Evolutionary conservation across 2,113 vertebrate species (phyloP), one percentile per base, ranked within the genome.

Genomic region (Numida meleagris): DNA sequence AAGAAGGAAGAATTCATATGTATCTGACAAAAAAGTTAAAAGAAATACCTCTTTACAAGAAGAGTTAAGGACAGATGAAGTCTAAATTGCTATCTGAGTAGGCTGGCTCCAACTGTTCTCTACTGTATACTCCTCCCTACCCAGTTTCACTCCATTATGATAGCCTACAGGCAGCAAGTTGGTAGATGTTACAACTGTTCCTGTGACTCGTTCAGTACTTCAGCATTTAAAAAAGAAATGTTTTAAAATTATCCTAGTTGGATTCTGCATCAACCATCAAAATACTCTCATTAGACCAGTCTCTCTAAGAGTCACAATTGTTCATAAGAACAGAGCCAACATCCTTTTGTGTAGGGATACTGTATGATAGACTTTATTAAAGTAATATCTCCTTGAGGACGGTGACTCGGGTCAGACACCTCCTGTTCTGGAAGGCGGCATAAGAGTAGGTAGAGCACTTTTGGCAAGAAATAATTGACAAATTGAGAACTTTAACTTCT

Each of bases 51-150:
- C 59, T 91, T 80, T 68, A 6, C 42, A 66, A 82, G 91, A 57
- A 65, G 61, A 53, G 33, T 24, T 73, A 77, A 73, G 65, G 53
- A 42, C 27, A 82, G 24, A 51, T 85, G 82, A 75, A 68, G 17
- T 33, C 72, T 68, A 51, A 89, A 79, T 82, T 73, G 62, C 20
- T 23, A 5, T 31, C 67, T 3, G 24, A 88, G 58, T 48, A 86
- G 62, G 48, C 67, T 85, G 82, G 12, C 36, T 93, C 85, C 85
- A 80, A n/a, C 75, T 82, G 75, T 80, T 95, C 78, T 66, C 67
- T 58, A 1, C 70, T 65, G 6, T 18, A 12, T 53, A 0, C 43
- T 38, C 40, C 75, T 59, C 76, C 74, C 58, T 84, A 43, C 51
- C 58, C 36, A 80, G 20, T 71, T 62, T 66, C 11, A 2, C 51